Conservation (phyloP, 2,113 vertebrate species). For the Leptodactylus fuscus region DNA sequence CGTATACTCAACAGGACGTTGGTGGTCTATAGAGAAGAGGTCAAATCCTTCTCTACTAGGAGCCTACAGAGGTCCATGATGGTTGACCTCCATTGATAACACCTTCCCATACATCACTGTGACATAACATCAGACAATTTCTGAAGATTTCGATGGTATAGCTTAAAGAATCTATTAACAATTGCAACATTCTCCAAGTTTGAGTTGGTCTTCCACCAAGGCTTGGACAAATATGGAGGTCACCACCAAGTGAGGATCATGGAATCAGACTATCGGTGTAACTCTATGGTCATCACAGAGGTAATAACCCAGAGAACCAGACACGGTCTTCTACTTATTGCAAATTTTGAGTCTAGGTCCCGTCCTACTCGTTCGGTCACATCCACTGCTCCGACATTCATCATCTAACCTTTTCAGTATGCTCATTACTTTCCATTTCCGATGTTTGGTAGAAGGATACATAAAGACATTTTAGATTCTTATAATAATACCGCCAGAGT, state of each 20-base stretch:
- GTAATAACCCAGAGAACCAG: no score
- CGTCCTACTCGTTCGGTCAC: no score
- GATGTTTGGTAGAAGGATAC: neutral
- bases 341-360: neutral
- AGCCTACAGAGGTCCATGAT: neutral
- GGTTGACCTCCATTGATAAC: neutral
- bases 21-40: no score
- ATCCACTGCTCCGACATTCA: neutral
- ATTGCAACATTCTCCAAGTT: no score
- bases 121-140: neutral
- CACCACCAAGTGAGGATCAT: neutral
- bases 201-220: neutral
- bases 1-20: no score
- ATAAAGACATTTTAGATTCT: neutral
- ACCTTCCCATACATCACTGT: neutral
- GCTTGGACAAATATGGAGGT: neutral
- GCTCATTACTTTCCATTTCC: neutral
- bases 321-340: neutral
- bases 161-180: no score
- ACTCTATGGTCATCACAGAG: neutral
- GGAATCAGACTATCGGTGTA: neutral
- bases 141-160: neutral
- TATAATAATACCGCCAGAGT: neutral
- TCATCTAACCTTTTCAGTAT: neutral
- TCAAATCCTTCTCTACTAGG: neutral